phyloP scores from a whole-genome alignment of 2,113 vertebrate genomes.

The Carassius carassius region DNA sequence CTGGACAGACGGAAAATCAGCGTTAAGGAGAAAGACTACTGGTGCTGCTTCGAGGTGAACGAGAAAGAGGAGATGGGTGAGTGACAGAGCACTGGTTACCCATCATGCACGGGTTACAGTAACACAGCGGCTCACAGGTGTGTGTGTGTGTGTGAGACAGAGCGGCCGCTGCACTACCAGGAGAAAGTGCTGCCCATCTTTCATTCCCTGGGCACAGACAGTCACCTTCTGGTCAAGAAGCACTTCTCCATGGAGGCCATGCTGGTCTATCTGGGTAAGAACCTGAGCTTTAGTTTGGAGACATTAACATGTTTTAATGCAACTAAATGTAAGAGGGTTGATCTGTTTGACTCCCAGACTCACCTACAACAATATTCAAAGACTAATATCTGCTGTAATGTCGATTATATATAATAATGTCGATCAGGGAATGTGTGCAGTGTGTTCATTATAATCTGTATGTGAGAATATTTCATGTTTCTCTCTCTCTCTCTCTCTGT shows the following conservation, averaged over 20 bases:
- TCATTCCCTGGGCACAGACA: constrained; percentile 83
- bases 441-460: no score
- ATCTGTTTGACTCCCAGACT: no score
- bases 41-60: constrained; percentile 92
- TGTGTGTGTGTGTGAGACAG: constrained; percentile 66
- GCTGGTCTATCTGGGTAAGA: constrained; percentile 83
- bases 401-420: no score
- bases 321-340: no score
- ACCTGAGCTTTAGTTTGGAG: background rate
- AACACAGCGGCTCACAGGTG: background rate
- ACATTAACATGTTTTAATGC: no score
- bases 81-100: constrained; percentile 39
- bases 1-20: constrained; percentile 85
- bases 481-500: no score
- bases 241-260: constrained; percentile 86
- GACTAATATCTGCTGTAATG: no score
- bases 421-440: no score
- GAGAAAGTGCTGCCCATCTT: constrained; percentile 91
- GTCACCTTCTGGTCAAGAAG: constrained; percentile 89
- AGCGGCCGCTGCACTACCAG: constrained; percentile 87
- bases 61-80: constrained; percentile 89
- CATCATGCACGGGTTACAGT: background rate
- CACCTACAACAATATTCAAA: no score
- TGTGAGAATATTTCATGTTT: no score
- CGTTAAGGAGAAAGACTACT: constrained; percentile 87